Evolutionary conservation across 1,140 invertebrate genomes (phyloP), one percentile per base, ranked within the genome.

Genomic region (Zophobas atratus): DNA sequence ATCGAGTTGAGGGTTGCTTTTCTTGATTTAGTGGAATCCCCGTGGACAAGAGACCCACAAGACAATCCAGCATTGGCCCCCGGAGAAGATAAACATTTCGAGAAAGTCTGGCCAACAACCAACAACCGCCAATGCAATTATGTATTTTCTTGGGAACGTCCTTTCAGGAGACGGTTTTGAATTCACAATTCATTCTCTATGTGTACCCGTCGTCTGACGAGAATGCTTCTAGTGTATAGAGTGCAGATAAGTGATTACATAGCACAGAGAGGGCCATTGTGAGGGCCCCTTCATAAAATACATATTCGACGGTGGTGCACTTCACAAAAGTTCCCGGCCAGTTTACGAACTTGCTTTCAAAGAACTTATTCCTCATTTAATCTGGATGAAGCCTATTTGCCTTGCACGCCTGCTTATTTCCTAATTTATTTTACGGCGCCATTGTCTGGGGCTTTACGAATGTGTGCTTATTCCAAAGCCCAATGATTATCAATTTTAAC

Each of bases 301-400:
- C 51, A 72, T 53, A 71, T 51, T 49, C 41, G 48, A 6, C n/a
- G 63, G 46, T 46, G 70, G 70, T 72, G 70, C 70, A 72, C 51
- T 72, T 72, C 51, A 72, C 48, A 77, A 77, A 77, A 77, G 70
- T 77, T 73, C 76, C 76, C 76, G 76, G 67, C 76, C 70, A 77
- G 76, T 77, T 77, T 77, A 70, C 71, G 76, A 77, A 77, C 76
- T 77, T 77, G 76, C 73, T 77, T 74, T 77, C 70, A 77, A 77
- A 71, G 67, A 77, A 71, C 76, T 77, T 77, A 77, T 77, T 77
- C 71, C 76, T 72, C 76, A 71, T 77, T 77, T 77, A 77, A 77
- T 77, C 76, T 77, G 67, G 76, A 77, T 77, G 76, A 70, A 70
- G 70, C 76, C 76, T 77, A 77, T 77, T 77, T 77, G 70, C 70